A percentile compares a stretch with the other conserved stretches of the same genome.
Conservation (phyloP, 2,888 invertebrate genomes). For the Pogonocherus hispidulus region DNA sequence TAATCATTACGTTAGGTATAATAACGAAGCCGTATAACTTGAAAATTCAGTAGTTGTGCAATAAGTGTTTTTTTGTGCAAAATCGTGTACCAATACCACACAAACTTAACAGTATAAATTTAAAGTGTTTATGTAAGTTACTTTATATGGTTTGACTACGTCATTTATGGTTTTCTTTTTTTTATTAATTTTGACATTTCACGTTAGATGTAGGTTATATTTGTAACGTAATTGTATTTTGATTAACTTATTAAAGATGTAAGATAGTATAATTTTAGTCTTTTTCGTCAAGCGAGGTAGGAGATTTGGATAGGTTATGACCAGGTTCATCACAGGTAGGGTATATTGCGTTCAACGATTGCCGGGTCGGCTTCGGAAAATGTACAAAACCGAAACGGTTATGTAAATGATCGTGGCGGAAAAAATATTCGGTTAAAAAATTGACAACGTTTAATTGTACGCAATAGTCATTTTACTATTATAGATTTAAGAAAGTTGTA, state of each 20-base stretch:
- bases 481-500: too few species aligned
- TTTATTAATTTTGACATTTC: constrained; percentile 32
- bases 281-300: constrained; percentile 41
- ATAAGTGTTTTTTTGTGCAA: constrained; percentile 25
- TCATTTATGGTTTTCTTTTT: constrained; percentile 17
- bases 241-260: constrained; percentile 48
- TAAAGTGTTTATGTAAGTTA: constrained; percentile 12
- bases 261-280: constrained; percentile 41
- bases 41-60: constrained; percentile 15
- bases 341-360: constrained; percentile 14
- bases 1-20: neutral
- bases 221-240: constrained; percentile 47
- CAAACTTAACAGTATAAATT: constrained; percentile 10
- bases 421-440: too few species aligned
- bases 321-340: constrained; percentile 26
- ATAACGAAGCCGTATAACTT: neutral
- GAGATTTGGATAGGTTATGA: constrained; percentile 21
- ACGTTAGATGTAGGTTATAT: constrained; percentile 44
- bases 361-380: neutral
- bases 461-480: too few species aligned
- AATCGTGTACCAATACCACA: constrained; percentile 4
- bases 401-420: too few species aligned
- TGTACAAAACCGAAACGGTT: too few species aligned
- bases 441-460: too few species aligned
- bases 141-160: constrained; percentile 1